phyloP scores from a whole-genome alignment of 2,113 vertebrate species.

The Pedetes capensis region DNA sequence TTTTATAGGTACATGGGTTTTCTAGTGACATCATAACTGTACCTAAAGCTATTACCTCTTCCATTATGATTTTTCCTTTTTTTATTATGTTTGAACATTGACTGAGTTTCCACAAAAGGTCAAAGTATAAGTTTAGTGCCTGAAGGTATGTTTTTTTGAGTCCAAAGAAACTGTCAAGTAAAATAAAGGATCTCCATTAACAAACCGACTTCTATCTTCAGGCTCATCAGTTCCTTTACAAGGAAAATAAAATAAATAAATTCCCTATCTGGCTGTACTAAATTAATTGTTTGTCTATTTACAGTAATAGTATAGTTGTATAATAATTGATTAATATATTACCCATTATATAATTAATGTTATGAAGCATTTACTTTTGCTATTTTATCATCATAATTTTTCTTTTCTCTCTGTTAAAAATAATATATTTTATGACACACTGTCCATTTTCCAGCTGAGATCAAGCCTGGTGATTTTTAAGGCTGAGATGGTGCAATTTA shows the following conservation, averaged over 20 bases:
- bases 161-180: slow-evolving; percentile 13
- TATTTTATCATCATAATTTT: neutral
- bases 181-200: slow-evolving; percentile 50
- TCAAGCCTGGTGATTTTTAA: neutral
- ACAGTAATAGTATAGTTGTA: neutral
- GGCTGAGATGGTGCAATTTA: neutral
- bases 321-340: neutral
- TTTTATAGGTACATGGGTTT: neutral
- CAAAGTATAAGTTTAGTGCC: slow-evolving; percentile 39
- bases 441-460: neutral
- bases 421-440: neutral
- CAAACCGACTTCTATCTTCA: neutral
- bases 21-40: neutral
- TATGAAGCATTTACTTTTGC: neutral
- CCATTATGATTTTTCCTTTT: slow-evolving; percentile 33
- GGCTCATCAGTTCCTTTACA: neutral
- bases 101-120: slow-evolving; percentile 52
- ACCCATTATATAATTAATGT: neutral
- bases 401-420: neutral
- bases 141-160: slow-evolving; percentile 3
- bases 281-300: neutral
- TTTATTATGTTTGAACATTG: slow-evolving; percentile 51
- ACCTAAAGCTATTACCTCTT: slow-evolving; percentile 39
- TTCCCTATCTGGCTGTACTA: fast-evolving
- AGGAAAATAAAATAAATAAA: neutral